Evolutionary conservation across 2,113 vertebrate species (phyloP).

Genomic region (Embiotoca jacksoni): DNA sequence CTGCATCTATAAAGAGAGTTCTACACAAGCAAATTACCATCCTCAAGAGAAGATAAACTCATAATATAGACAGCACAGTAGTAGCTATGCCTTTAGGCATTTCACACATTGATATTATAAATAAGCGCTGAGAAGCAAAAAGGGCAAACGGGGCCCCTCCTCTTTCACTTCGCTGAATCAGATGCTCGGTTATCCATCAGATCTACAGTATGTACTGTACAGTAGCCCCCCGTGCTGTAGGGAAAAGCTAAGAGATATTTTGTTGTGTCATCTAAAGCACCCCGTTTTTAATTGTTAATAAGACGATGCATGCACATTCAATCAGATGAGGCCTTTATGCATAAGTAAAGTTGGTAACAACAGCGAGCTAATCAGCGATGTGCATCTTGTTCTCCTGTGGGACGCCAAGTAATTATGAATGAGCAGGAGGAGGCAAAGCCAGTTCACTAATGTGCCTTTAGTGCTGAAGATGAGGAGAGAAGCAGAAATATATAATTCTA

Average conservation of each 20-base stretch:
- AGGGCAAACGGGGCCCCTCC: slow-evolving; percentile 12
- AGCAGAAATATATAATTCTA: slow-evolving; percentile 51
- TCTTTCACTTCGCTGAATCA: neutral
- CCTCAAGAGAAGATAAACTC: slow-evolving; percentile 1
- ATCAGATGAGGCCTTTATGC: slow-evolving; percentile 60
- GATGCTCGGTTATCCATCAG: slow-evolving; percentile 22
- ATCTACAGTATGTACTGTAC: neutral
- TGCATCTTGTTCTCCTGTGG: slow-evolving; percentile 70
- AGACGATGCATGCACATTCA: slow-evolving; percentile 39
- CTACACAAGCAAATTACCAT: slow-evolving; percentile 25
- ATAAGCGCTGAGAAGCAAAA: slow-evolving; percentile 12
- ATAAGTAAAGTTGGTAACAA: slow-evolving; percentile 68
- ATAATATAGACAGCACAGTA: slow-evolving; percentile 10
- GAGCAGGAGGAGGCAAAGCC: slow-evolving; percentile 52
- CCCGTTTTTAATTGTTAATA: slow-evolving; percentile 72
- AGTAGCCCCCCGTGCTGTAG: slow-evolving; percentile 30
- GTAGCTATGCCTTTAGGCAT: slow-evolving; percentile 16
- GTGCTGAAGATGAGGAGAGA: slow-evolving; percentile 56
- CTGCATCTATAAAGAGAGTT: neutral
- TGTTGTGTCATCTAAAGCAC: slow-evolving; percentile 61
- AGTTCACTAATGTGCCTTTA: slow-evolving; percentile 73
- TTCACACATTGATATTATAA: slow-evolving; percentile 23
- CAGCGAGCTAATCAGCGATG: slow-evolving; percentile 72
- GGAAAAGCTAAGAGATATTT: slow-evolving; percentile 56
- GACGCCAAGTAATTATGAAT: slow-evolving; percentile 79